Percentiles rank a stretch among this genome's conserved stretches.
These are phyloP conservation scores for Helobdella robusta DNA, from an alignment of 2,888 invertebrate genomes.

Conservation along the genomic window DNA sequence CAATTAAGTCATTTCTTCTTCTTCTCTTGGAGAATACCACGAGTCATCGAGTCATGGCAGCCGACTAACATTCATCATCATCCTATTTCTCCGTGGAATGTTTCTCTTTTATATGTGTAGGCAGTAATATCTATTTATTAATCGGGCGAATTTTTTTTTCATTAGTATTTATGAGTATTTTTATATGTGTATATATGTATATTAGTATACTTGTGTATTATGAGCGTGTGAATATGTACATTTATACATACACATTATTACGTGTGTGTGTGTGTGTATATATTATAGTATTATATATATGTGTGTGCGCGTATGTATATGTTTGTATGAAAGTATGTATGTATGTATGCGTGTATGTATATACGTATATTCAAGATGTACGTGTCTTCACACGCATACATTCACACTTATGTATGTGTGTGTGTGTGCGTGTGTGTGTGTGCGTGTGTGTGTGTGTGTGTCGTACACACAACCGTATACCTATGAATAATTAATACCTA, in stretches of 20 bases:
- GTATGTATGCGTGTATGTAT: slow-evolving; percentile 3
- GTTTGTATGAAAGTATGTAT: neutral
- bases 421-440: slow-evolving; percentile 3
- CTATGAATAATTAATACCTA: too few relatives aligned
- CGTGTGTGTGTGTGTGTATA: slow-evolving; percentile 3
- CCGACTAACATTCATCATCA: too few relatives aligned
- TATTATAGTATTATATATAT: neutral
- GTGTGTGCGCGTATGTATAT: slow-evolving; percentile 3
- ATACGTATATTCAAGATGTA: slow-evolving; percentile 2
- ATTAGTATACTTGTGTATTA: neutral
- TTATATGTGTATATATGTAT: neutral
- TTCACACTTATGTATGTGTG: neutral
- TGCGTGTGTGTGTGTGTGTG: neutral
- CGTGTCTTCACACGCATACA: neutral
- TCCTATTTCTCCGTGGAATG: too few relatives aligned
- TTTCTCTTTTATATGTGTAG: too few relatives aligned
- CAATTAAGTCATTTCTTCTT: too few relatives aligned
- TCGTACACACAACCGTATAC: too few relatives aligned
- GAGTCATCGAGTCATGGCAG: too few relatives aligned
- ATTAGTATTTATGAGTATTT: too few relatives aligned
- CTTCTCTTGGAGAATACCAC: too few relatives aligned
- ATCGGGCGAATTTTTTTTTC: too few relatives aligned
- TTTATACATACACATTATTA: neutral
- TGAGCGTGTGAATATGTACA: neutral
- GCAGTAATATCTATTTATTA: too few relatives aligned